Percentiles rank a stretch among this genome's conserved stretches.
These are phyloP conservation scores for Toxotes jaculatrix DNA, from an alignment of 2,113 vertebrate genomes.

Conservation along the genomic window DNA sequence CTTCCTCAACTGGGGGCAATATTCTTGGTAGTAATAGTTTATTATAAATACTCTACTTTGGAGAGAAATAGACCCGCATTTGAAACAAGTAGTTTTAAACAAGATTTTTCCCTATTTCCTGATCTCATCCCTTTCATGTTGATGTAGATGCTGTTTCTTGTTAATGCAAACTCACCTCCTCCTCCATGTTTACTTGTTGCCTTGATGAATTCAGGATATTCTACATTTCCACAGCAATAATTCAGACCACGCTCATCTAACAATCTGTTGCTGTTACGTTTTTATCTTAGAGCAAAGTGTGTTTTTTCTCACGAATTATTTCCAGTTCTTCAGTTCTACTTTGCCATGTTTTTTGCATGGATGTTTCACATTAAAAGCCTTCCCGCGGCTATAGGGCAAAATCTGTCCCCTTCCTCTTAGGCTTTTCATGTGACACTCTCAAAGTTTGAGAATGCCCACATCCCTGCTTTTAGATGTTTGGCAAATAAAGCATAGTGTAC, in stretches of 20 bases:
- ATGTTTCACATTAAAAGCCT: not conserved
- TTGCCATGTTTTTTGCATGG: not conserved
- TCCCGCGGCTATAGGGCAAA: not conserved
- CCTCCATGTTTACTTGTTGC: not conserved
- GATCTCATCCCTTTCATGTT: not conserved
- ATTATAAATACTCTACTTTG: not conserved
- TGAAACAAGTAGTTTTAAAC: too few species aligned
- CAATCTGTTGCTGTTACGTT: not conserved
- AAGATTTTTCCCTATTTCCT: not conserved
- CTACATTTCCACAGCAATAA: not conserved
- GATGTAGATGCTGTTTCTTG: not conserved
- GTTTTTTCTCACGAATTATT: not conserved
- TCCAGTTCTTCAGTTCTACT: not conserved
- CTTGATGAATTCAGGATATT: not conserved
- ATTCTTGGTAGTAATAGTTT: not conserved
- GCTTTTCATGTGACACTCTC: constrained; percentile 7
- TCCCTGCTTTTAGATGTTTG: not conserved
- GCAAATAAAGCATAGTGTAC: not conserved
- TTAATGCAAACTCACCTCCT: not conserved
- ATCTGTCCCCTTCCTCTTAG: not conserved
- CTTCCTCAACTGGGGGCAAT: constrained; percentile 4
- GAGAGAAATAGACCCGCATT: too few species aligned
- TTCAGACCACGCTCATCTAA: not conserved
- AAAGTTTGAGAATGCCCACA: not conserved
- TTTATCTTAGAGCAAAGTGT: not conserved